Conservation (phyloP, 2,113 vertebrate species). For the Oncorhynchus mykiss region DNA sequence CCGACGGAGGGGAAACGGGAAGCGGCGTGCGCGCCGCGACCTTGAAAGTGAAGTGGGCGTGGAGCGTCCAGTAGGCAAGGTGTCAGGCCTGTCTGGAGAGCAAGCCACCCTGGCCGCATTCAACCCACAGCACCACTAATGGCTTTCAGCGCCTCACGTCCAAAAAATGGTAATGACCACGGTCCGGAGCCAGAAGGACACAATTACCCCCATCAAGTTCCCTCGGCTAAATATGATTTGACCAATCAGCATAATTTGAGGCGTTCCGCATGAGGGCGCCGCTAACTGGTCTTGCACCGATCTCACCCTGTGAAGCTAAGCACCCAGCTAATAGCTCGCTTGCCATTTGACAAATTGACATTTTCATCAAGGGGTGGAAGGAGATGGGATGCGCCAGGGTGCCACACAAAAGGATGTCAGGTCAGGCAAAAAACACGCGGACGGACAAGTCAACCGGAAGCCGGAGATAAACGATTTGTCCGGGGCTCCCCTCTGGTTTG, state of each 20-base stretch:
- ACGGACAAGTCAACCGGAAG: not conserved
- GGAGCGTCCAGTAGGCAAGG: slow-evolving; percentile 26
- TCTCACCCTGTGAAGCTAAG: slow-evolving; percentile 59
- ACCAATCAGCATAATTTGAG: slow-evolving; percentile 76
- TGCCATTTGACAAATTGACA: slow-evolving; percentile 60
- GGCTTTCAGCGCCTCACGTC: slow-evolving; percentile 57
- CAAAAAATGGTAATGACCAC: slow-evolving; percentile 45
- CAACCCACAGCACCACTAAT: slow-evolving; percentile 61
- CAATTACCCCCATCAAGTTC: slow-evolving; percentile 71
- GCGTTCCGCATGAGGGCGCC: slow-evolving; percentile 73
- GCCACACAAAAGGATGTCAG: not conserved
- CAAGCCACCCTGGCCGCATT: slow-evolving; percentile 9
- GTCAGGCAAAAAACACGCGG: slow-evolving; percentile 9
- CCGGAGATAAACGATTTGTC: slow-evolving; percentile 24
- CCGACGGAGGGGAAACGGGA: not conserved
- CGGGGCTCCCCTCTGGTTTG: not conserved
- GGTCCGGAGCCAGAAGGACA: slow-evolving; percentile 55
- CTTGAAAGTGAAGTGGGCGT: slow-evolving; percentile 34
- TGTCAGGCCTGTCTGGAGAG: slow-evolving; percentile 25
- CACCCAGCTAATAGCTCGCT: slow-evolving; percentile 38
- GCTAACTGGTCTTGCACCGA: slow-evolving; percentile 74
- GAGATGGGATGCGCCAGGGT: slow-evolving; percentile 2
- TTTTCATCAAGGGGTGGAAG: slow-evolving; percentile 46
- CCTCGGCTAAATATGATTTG: slow-evolving; percentile 73
- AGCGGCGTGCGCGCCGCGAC: slow-evolving; percentile 16